Conservation (phyloP, 2,113 vertebrate genomes). For the Ceyx cyanopectus region DNA sequence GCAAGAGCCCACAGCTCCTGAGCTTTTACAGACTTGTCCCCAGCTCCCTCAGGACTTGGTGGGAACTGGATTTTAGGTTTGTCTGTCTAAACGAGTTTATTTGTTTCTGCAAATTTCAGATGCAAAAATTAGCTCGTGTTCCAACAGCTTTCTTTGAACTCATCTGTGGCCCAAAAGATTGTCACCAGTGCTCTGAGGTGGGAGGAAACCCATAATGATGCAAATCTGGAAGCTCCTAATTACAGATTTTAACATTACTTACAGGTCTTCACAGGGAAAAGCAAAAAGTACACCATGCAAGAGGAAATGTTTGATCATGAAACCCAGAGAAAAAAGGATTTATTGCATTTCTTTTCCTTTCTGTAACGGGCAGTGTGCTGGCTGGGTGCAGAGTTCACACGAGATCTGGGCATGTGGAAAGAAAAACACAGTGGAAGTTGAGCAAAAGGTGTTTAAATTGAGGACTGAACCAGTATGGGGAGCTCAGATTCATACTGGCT, state of each 20-base stretch:
- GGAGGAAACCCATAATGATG: background rate
- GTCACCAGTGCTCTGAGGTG: background rate
- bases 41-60: background rate
- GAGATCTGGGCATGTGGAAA: background rate
- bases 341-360: background rate
- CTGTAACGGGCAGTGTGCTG: accelerated
- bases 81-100: background rate
- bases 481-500: background rate
- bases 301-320: background rate
- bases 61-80: background rate
- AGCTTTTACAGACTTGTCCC: background rate
- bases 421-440: background rate
- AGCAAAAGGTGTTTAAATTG: background rate
- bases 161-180: background rate
- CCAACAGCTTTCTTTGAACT: background rate
- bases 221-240: background rate
- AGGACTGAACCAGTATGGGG: background rate
- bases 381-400: background rate
- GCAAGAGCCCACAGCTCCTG: background rate
- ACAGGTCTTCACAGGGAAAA: background rate
- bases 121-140: background rate
- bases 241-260: background rate
- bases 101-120: background rate
- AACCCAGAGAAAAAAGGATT: background rate
- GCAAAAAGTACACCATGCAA: background rate